phyloP scores from a whole-genome alignment of 2,113 vertebrate species.

The Esox niger region DNA sequence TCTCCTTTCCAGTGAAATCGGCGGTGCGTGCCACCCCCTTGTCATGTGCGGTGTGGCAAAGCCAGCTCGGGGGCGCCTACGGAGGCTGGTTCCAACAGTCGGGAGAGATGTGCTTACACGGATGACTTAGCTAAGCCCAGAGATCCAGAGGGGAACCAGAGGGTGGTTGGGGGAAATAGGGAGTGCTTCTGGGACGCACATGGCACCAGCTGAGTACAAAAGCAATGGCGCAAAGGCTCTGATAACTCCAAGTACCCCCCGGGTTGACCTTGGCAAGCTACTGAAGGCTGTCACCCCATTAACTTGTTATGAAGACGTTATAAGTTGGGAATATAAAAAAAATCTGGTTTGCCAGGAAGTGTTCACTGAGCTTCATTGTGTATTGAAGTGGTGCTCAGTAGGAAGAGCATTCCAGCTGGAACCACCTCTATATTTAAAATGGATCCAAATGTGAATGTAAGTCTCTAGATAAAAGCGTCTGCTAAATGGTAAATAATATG shows the following conservation, averaged over 20 bases:
- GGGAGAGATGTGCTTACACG: slow-evolving; percentile 59
- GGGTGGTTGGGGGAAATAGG: slow-evolving; percentile 40
- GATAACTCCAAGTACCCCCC: slow-evolving; percentile 58
- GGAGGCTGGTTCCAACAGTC: slow-evolving; percentile 43
- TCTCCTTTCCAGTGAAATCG: slow-evolving; percentile 54
- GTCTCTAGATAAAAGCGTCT: no score
- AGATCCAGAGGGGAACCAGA: slow-evolving; percentile 55
- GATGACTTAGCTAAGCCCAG: slow-evolving; percentile 67
- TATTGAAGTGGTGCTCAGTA: no score
- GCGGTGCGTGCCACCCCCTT: slow-evolving; percentile 28
- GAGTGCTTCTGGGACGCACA: slow-evolving; percentile 57
- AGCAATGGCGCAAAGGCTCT: slow-evolving; percentile 48
- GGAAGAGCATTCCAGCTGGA: no score
- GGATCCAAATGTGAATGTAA: no score
- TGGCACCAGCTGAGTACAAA: slow-evolving; percentile 61
- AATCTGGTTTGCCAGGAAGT: not conserved
- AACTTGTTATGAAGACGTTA: slow-evolving; percentile 35
- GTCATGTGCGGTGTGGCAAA: slow-evolving; percentile 42
- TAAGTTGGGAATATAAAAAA: not conserved
- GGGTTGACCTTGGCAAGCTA: slow-evolving; percentile 64
- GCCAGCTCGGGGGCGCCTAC: slow-evolving; percentile 31
- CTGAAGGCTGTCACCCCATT: slow-evolving; percentile 38
- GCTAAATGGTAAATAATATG: no score
- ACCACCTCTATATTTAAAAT: not conserved
- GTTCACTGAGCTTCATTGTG: not conserved